phyloP scores from a whole-genome alignment of 2,888 invertebrate genomes.

The Cotesia congregata region DNA sequence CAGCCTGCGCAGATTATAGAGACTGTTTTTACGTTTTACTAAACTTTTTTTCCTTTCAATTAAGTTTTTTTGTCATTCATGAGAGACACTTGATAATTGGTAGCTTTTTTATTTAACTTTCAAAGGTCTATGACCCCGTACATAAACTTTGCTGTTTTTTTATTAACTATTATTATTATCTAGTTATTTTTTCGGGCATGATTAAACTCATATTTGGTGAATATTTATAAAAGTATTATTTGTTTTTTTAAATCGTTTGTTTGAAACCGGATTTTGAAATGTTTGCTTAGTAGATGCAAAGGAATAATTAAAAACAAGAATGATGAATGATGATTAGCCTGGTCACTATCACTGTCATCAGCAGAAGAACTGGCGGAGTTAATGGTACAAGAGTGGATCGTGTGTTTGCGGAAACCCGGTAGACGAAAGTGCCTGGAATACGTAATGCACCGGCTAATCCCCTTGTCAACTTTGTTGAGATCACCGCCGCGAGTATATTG shows the following conservation, averaged over 20 bases:
- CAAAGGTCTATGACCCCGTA: neutral
- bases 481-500: neutral
- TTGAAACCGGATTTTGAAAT: too few relatives aligned
- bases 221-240: too few relatives aligned
- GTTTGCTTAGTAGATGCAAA: too few relatives aligned
- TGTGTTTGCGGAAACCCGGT: conserved; percentile 34
- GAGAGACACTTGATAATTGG: neutral
- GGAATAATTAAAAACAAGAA: too few relatives aligned
- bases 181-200: neutral
- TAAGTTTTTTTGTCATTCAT: neutral
- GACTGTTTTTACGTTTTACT: neutral
- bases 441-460: conserved; percentile 41
- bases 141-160: neutral
- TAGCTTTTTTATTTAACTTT: conserved; percentile 4
- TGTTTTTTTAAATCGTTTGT: too few relatives aligned
- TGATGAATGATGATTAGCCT: too few relatives aligned
- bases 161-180: neutral
- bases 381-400: conserved; percentile 12
- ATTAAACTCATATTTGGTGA: too few relatives aligned
- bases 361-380: neutral
- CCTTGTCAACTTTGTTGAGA: conserved; percentile 41
- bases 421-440: conserved; percentile 42
- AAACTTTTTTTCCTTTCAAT: neutral
- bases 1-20: neutral
- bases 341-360: too few relatives aligned